Evolutionary conservation across 2,113 vertebrate genomes (phyloP).

Genomic region (Gracilinanus agilis): DNA sequence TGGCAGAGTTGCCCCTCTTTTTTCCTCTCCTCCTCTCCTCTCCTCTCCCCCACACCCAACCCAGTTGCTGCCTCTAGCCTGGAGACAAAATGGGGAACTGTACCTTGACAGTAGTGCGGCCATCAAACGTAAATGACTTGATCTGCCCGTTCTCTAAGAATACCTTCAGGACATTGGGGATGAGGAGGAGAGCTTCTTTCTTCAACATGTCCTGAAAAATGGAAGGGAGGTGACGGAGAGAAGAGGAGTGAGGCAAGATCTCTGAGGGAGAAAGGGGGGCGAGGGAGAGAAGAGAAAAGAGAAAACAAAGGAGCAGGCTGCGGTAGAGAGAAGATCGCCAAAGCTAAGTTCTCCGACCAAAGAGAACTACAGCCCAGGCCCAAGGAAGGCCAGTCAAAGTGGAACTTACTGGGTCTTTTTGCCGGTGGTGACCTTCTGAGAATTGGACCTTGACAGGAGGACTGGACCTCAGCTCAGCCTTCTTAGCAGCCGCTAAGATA

Average conservation of each 20-base stretch:
- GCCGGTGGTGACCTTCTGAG: slow-evolving; percentile 94
- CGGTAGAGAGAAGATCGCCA: slow-evolving; percentile 57
- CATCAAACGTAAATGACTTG: slow-evolving; percentile 99
- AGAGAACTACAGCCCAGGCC: background rate
- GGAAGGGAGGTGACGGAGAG: slow-evolving; percentile 12
- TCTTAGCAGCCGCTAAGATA: background rate
- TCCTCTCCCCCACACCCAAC: background rate
- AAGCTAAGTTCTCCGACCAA: fast-evolving
- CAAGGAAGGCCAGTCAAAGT: background rate
- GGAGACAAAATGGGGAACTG: slow-evolving; percentile 2
- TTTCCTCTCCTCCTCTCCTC: background rate
- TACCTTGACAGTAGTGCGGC: slow-evolving; percentile 98
- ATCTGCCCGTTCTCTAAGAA: slow-evolving; percentile 99
- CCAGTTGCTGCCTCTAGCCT: background rate
- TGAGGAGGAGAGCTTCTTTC: slow-evolving; percentile 97
- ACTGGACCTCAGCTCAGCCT: slow-evolving; percentile 89
- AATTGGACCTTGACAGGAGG: slow-evolving; percentile 95
- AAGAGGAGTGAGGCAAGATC: background rate
- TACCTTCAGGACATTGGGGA: slow-evolving; percentile 98
- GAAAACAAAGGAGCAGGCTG: slow-evolving; percentile 17
- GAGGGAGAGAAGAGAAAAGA: slow-evolving; percentile 9
- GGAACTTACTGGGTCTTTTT: slow-evolving; percentile 93
- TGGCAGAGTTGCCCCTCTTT: background rate
- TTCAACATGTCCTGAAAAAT: slow-evolving; percentile 96
- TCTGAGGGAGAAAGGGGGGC: background rate